A percentile compares a stretch with the other conserved stretches of the same genome.
Evolutionary conservation across 2,797 vertebrate genomes (phyloP).

Genomic region (Alfaro cultratus): DNA sequence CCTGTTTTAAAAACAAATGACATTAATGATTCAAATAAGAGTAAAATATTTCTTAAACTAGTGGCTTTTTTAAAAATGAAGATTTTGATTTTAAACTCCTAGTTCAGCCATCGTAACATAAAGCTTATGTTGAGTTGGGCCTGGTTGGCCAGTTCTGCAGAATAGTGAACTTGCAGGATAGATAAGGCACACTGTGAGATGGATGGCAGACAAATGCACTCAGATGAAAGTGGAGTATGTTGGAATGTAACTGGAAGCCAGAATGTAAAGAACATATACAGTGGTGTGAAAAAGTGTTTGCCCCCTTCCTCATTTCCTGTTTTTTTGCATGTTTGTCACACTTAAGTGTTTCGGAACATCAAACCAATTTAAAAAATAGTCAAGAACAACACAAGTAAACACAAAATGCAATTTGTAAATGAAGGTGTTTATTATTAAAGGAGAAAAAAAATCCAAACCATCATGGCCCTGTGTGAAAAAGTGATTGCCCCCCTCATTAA

Average conservation of each 20-base stretch:
- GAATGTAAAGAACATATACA: background rate
- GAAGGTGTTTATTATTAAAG: too few relatives aligned
- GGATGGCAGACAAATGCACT: background rate
- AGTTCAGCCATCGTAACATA: background rate
- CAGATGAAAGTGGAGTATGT: background rate
- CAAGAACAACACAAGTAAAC: too few relatives aligned
- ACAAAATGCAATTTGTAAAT: too few relatives aligned
- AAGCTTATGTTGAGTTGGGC: background rate
- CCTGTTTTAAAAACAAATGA: conserved; percentile 65
- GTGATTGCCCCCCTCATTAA: too few relatives aligned
- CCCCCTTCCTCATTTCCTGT: too few relatives aligned
- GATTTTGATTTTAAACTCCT: background rate
- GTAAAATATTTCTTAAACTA: background rate
- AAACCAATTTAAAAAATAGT: too few relatives aligned
- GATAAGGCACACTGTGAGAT: background rate
- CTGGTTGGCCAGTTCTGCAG: background rate
- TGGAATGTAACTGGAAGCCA: background rate
- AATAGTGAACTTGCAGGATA: background rate
- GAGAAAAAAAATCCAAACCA: too few relatives aligned
- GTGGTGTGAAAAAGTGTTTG: too few relatives aligned
- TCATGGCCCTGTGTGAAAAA: too few relatives aligned
- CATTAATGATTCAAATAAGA: background rate
- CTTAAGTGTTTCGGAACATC: too few relatives aligned
- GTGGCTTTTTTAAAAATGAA: background rate
- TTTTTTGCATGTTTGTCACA: too few relatives aligned